Evolutionary conservation across 2,113 vertebrate genomes (phyloP).

Genomic region (Zootoca vivipara): DNA sequence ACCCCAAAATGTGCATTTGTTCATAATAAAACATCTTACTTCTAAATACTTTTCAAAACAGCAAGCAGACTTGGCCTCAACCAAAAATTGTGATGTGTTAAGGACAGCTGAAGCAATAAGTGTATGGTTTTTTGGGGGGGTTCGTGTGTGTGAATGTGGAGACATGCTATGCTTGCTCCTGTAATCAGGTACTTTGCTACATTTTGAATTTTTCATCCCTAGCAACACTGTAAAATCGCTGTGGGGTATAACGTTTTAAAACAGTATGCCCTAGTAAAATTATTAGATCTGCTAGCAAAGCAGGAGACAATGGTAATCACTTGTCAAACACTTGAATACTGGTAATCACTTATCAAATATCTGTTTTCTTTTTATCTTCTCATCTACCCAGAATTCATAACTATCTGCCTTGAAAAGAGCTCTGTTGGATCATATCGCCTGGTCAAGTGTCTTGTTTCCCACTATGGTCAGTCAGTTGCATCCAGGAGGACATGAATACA

Average conservation of each 20-base stretch:
- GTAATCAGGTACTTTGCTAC: background rate
- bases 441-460: background rate
- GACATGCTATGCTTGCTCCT: background rate
- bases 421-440: background rate
- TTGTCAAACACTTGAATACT: no score
- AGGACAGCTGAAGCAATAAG: background rate
- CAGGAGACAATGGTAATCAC: no score
- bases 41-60: background rate
- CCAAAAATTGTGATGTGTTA: no score
- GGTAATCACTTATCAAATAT: no score
- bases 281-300: background rate
- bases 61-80: background rate
- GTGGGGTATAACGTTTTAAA: background rate
- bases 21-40: background rate
- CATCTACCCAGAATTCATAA: no score
- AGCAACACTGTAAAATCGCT: background rate
- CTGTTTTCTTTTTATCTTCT: no score
- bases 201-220: background rate
- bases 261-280: background rate
- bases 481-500: background rate
- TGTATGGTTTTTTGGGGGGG: no score
- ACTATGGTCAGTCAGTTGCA: background rate
- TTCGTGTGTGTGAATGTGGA: background rate
- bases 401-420: background rate
- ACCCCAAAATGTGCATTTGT: background rate